phyloP scores from a whole-genome alignment of 2,888 invertebrate species.

The Reticulitermes lucifugus region DNA sequence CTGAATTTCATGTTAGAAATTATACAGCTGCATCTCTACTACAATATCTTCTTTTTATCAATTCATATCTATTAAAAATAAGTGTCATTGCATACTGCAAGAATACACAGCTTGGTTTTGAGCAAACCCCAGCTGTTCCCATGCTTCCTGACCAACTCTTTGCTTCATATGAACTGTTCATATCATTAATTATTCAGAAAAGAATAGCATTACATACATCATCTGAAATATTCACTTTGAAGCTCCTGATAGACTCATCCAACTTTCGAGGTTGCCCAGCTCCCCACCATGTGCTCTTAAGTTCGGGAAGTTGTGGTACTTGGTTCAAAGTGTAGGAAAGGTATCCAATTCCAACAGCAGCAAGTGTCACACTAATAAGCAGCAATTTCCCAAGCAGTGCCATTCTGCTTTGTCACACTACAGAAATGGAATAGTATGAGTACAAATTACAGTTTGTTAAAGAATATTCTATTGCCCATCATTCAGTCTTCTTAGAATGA shows the following conservation, averaged over 20 bases:
- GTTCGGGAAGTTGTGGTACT: slow-evolving; percentile 40
- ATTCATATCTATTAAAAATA: too few relatives aligned
- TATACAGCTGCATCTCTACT: too few relatives aligned
- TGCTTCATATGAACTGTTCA: too few relatives aligned
- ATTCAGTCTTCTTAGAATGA: too few relatives aligned
- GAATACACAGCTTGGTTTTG: too few relatives aligned
- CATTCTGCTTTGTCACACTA: slow-evolving; percentile 7
- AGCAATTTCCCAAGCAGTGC: slow-evolving; percentile 21
- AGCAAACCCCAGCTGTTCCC: too few relatives aligned
- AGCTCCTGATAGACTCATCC: slow-evolving; percentile 70
- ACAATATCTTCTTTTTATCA: too few relatives aligned
- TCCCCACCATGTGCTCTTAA: slow-evolving; percentile 69
- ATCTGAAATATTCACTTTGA: slow-evolving; percentile 71
- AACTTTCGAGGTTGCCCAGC: slow-evolving; percentile 65
- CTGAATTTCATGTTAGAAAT: too few relatives aligned
- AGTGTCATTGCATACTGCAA: too few relatives aligned
- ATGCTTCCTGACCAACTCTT: too few relatives aligned
- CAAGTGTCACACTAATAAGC: not conserved
- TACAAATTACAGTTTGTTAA: too few relatives aligned
- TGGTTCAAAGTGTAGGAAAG: slow-evolving; percentile 33
- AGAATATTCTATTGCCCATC: too few relatives aligned
- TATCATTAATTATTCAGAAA: not conserved
- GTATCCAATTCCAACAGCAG: slow-evolving; percentile 29
- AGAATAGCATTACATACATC: slow-evolving; percentile 62
- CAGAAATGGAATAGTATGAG: not conserved